These are phyloP conservation scores for Prosapia bicincta DNA, from an alignment of 2,888 invertebrate species.

Conservation along the genomic window DNA sequence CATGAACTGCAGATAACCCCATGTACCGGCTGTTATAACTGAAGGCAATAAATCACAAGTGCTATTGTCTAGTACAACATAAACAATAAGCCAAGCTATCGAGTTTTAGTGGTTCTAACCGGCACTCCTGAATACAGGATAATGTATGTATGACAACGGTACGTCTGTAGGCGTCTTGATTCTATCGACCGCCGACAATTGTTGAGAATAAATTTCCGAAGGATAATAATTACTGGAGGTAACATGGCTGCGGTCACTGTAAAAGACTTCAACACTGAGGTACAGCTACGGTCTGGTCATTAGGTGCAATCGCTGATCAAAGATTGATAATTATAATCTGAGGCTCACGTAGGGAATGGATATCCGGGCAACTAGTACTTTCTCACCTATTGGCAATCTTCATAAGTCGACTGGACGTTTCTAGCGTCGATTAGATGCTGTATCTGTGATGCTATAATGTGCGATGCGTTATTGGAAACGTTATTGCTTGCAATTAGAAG, in stretches of 20 bases:
- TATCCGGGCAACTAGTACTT: too few relatives aligned
- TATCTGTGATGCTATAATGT: too few relatives aligned
- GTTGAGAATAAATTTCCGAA: neutral
- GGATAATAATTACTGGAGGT: neutral
- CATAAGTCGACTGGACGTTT: too few relatives aligned
- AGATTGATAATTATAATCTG: too few relatives aligned
- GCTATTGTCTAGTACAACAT: neutral
- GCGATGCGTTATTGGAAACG: too few relatives aligned
- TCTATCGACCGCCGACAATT: neutral
- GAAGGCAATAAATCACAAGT: neutral
- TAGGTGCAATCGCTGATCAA: too few relatives aligned
- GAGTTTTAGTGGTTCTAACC: neutral
- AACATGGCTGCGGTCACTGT: neutral
- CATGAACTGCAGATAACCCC: neutral
- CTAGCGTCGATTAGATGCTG: too few relatives aligned
- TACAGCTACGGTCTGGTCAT: too few relatives aligned
- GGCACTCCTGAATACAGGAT: neutral
- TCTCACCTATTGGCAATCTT: too few relatives aligned
- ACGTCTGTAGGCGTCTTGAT: neutral
- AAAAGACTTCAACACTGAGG: too few relatives aligned
- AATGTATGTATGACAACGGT: neutral
- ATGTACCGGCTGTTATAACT: neutral
- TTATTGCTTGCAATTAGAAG: too few relatives aligned
- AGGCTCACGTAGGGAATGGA: too few relatives aligned
- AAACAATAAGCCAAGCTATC: neutral